Evolutionary conservation across 2,113 vertebrate genomes (phyloP), one percentile per base, ranked within the genome.

Genomic region (Channa maculata): DNA sequence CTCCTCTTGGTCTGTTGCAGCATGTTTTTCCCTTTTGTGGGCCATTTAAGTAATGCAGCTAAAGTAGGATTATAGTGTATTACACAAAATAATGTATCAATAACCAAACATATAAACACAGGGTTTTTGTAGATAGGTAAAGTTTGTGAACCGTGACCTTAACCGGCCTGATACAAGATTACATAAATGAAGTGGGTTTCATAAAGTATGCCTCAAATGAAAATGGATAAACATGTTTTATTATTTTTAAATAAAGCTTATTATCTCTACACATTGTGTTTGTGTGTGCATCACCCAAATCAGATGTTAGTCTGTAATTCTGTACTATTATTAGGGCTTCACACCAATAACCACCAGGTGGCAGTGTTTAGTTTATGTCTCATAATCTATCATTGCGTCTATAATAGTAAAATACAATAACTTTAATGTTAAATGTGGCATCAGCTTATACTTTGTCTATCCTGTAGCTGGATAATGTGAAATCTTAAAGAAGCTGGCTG

Each of bases 321-420:
- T 46, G 3, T 37, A 14, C 6, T 3, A 6, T 4, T 14, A 9
- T 43, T 60, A 11, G 38, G 11, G 45, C 5, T 41, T 68, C 12
- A 44, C 39, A 48, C 11, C 3, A 14, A 1, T 1, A 52, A 44
- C 78, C 91, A 86, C 87, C 73, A 84, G 89, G 75, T 73, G 89
- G 84, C 83, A 89, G 74, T 70, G 53, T 14, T 77, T 1, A 53
- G 2, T 38, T 5, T 53, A 6, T 36, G 10, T 46, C 34, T 41
- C 50, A 7, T 34, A 71, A 41, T 24, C 5, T 48, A 5, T 13
- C 8, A 6, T 52, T 77, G n/a, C 48, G 74, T 48, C 12, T 15
- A 37, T 44, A 61, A 39, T 62, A 67, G 34, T 67, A n/a, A 73
- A 34, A 39, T 50, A 10, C 38, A 68, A 36, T 11, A 36, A 14